Evolutionary conservation across 2,888 invertebrate species (phyloP), one percentile per base, ranked within the genome.

Genomic region (Lobophora halterata): DNA sequence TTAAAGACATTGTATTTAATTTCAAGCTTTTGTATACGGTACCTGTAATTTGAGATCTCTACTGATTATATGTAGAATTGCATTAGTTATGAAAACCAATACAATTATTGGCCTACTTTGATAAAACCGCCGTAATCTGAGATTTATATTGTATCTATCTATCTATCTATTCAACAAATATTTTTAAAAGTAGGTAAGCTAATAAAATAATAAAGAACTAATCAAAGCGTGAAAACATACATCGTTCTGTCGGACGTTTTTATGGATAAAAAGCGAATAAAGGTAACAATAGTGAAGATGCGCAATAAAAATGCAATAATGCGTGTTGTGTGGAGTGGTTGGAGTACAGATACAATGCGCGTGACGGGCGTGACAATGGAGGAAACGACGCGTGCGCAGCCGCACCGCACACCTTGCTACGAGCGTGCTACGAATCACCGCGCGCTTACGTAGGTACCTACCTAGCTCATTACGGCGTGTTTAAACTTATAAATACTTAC

Each of bases 231-330:
- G 82, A 86, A 82, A 70, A 68, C 80, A 85, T 87, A 83, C 73
- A 81, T 86, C 79, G 73, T 73, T 57, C 58, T 50, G 60, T 52
- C 58, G 65, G 76, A 73, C 72, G 58, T 71, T 68, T 76, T 72
- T 68, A 66, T 70, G 62, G 61, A 67, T 75, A 80, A 83, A 85
- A 80, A 80, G 68, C 70, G 62, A 71, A 78, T 74, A 81, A 74
- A 75, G 71, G 64, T 73, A 79, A 83, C 80, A 85, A 83, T 71
- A 73, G 74, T 80, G 79, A 85, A 82, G 86, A 83, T 80, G 81
- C 72, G 82, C 76, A 81, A 86, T 85, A 79, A 85, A 83, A 81
- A 80, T 70, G 80, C 72, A 81, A 81, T 86, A 82, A 80, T 67
- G 78, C 60, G 66, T 66, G 71, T 61, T 67, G 69, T 63, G 67